These are phyloP conservation scores for Natator depressus DNA, from an alignment of 2,113 vertebrate species.

Conservation along the genomic window DNA sequence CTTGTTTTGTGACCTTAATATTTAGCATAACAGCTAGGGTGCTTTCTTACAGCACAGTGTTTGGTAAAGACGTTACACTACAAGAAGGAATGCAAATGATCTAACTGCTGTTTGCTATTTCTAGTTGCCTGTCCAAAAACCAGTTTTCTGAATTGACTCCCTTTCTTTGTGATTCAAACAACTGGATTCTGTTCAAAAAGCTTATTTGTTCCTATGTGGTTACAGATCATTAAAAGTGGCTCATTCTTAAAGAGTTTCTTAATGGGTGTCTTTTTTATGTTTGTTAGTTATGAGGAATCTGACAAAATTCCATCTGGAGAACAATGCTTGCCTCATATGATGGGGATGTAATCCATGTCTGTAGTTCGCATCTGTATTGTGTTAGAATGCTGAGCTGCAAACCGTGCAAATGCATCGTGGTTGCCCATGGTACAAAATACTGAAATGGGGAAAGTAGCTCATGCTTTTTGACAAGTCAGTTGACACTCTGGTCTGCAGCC, in stretches of 20 bases:
- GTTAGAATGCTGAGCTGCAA: conserved; percentile 50
- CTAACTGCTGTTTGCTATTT: conserved; percentile 32
- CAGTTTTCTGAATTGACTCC: conserved; percentile 64
- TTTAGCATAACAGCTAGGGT: background rate
- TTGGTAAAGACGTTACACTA: conserved; percentile 18
- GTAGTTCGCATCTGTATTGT: conserved; percentile 52
- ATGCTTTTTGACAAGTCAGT: conserved; percentile 26
- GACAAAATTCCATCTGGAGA: conserved; percentile 68
- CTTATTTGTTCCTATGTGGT: conserved; percentile 63
- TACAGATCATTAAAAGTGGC: conserved; percentile 60
- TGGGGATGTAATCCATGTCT: conserved; percentile 55
- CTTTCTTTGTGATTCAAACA: conserved; percentile 53
- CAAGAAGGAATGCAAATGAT: conserved; percentile 25
- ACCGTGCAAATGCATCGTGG: conserved; percentile 33
- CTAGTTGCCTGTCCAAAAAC: conserved; percentile 52
- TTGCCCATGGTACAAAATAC: conserved; percentile 33
- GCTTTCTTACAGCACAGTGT: conserved; percentile 1
- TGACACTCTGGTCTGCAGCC: background rate
- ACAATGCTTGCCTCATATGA: conserved; percentile 45
- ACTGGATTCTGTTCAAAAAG: conserved; percentile 60
- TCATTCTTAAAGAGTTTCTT: conserved; percentile 65
- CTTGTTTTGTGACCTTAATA: background rate
- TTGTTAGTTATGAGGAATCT: conserved; percentile 63
- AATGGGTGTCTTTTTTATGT: conserved; percentile 54
- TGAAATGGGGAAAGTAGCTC: background rate